Base-by-base conservation (phyloP, 2,888 invertebrate genomes). In the Diarsia mendica region DNA sequence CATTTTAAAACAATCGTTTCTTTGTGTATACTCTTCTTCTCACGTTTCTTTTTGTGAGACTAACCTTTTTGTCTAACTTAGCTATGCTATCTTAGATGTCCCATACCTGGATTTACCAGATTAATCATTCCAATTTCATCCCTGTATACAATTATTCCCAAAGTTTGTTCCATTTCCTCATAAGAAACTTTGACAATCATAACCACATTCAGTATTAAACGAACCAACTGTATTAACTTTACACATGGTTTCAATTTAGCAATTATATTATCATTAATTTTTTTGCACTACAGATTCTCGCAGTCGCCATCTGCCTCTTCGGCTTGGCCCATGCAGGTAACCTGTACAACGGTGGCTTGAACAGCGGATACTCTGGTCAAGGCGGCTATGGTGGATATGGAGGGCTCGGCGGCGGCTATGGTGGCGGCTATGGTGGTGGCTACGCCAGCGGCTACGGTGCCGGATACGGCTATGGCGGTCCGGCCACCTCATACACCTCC, bases 281-380 rank as follows among this genome's bases (percentile, higher is more conserved):
- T n/a, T 13, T 20, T 65, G 0, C 39, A 70, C 83, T 82, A 68
- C 85, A 94, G 94, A 82, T 91, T 60, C 75, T 93, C 48, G 85
- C 91, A 68, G 67, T 91, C 23, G 85, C 92, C 48, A 87, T 88
- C 55, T 92, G 92, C 90, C 87, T 93, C 8, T 88, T 94, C 67
- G 93, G 93, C 75, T 67, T 93, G 46, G 89, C 91, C 75, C 87
- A 72, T 33, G 93, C 93, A 61, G 92, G 93, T 71, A 89, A 79
- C 13, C 75, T 92, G 2, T 78, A 86, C 23, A 88, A 76, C 71
- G 78, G 77, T 2, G 86, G 83, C 49, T 58, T 77, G 15, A 77
- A 46, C 66, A 79, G 80, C 0, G 78, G 78, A 0, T 67, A 69
- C 23, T 67, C 70, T 6, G 83, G 84, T 39, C 8, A 48, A 1